Percentiles rank a stretch among this genome's conserved stretches.
Evolutionary conservation across 1,140 invertebrate genomes (phyloP).

Genomic region (Pygmarrhopalites habei): DNA sequence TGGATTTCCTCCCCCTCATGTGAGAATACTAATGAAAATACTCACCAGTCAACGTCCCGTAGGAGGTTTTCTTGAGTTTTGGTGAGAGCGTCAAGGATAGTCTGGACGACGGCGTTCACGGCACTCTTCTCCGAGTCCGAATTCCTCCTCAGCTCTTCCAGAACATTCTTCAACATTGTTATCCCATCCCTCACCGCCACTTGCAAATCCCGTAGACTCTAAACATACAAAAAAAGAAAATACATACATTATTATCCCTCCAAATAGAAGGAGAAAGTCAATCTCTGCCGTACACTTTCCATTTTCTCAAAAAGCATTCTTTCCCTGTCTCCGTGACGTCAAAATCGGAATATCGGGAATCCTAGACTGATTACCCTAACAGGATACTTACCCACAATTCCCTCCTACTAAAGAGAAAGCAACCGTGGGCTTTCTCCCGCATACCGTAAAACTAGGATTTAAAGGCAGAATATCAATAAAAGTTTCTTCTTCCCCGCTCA

Average conservation of each 20-base stretch:
- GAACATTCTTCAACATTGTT: constrained; percentile 55
- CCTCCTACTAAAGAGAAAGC: no score
- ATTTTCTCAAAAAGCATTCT: no score
- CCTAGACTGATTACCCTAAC: no score
- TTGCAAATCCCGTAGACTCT: constrained; percentile 55
- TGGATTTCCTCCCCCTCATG: no score
- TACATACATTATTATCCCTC: no score
- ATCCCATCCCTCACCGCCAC: constrained; percentile 57
- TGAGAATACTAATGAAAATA: neutral
- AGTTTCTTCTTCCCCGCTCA: no score
- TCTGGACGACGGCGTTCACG: constrained; percentile 58
- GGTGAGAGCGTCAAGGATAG: constrained; percentile 56
- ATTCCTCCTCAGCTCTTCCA: constrained; percentile 58
- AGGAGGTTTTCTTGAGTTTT: constrained; percentile 58
- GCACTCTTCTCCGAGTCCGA: constrained; percentile 59
- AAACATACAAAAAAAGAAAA: neutral
- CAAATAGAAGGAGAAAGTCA: no score
- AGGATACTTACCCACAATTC: no score
- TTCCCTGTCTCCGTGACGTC: neutral
- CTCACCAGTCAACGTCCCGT: constrained; percentile 55
- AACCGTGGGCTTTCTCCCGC: no score
- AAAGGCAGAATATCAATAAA: no score
- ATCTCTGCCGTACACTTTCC: no score
- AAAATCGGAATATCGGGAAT: neutral
- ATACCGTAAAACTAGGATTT: no score